These are phyloP conservation scores for Tolmerus cingulatus DNA, from an alignment of 2,888 invertebrate species.

Conservation along the genomic window DNA sequence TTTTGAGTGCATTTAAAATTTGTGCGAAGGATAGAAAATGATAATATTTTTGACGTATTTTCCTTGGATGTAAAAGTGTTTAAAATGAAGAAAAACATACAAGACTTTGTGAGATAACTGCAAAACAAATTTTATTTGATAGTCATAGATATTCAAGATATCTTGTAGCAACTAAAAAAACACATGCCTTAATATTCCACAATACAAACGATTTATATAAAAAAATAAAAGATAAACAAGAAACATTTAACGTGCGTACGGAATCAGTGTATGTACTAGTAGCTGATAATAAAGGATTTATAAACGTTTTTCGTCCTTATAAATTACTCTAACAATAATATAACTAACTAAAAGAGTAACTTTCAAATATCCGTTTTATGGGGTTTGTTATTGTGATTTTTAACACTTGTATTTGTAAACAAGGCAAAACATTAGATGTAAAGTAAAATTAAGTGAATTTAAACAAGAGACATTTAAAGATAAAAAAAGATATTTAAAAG, in stretches of 20 bases:
- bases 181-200: conserved; percentile 27
- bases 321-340: conserved; percentile 14
- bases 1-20: background rate
- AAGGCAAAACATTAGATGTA: conserved; percentile 6
- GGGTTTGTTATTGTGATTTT: conserved; percentile 37
- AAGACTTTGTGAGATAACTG: background rate
- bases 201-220: conserved; percentile 5
- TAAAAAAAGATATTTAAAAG: background rate
- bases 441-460: background rate
- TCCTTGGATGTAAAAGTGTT: background rate
- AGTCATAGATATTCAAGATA: background rate
- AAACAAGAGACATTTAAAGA: background rate
- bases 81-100: background rate
- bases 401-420: conserved; percentile 2
- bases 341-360: background rate
- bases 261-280: background rate
- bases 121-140: background rate
- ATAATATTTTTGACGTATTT: background rate
- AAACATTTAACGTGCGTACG: conserved; percentile 2
- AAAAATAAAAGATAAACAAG: conserved; percentile 6
- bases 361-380: conserved; percentile 34
- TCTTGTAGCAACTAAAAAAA: conserved; percentile 9
- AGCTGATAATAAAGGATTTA: background rate
- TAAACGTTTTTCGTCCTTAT: conserved; percentile 28
- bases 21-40: background rate